A percentile compares a stretch with the other conserved stretches of the same genome.
phyloP scores from a whole-genome alignment of 1,140 invertebrate species.

The Atopsyche davidsoni region DNA sequence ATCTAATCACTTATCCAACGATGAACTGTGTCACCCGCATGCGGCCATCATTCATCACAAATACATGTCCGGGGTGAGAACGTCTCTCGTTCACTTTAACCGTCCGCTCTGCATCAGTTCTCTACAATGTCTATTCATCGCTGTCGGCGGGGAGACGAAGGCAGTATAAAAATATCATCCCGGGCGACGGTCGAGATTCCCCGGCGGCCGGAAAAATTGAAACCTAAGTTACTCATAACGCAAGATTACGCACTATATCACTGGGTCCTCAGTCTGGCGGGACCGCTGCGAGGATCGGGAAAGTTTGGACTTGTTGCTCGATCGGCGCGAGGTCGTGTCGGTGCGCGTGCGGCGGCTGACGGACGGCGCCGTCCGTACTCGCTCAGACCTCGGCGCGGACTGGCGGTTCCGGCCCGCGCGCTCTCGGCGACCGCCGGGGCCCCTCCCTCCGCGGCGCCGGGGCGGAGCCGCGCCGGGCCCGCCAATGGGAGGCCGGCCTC shows the following conservation, averaged over 20 bases:
- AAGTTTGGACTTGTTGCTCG: conserved; percentile 17
- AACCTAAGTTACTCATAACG: too few relatives aligned
- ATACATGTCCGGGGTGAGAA: conserved; percentile 1
- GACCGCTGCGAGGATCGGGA: too few relatives aligned
- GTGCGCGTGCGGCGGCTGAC: background rate
- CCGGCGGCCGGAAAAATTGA: too few relatives aligned
- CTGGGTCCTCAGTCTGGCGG: too few relatives aligned
- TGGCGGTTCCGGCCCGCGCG: conserved; percentile 23
- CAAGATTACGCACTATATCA: too few relatives aligned
- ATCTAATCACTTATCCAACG: conserved; percentile 14
- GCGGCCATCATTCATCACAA: conserved; percentile 12
- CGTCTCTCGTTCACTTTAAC: conserved; percentile 14
- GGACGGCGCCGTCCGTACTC: conserved; percentile 8
- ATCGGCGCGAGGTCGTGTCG: conserved; percentile 13
- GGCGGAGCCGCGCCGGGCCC: background rate
- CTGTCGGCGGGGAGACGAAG: background rate
- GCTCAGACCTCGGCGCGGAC: conserved; percentile 9
- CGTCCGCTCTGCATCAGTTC: conserved; percentile 2
- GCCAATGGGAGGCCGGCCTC: conserved; percentile 15
- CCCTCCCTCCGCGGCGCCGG: conserved; percentile 1
- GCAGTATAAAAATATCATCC: too few relatives aligned
- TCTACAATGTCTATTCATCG: conserved; percentile 3
- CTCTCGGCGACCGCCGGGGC: conserved; percentile 26
- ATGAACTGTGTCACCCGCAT: conserved; percentile 10
- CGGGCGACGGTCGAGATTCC: too few relatives aligned